These are phyloP conservation scores for Antheraea assamensis DNA, from an alignment of 2,888 invertebrate genomes.

Conservation along the genomic window DNA sequence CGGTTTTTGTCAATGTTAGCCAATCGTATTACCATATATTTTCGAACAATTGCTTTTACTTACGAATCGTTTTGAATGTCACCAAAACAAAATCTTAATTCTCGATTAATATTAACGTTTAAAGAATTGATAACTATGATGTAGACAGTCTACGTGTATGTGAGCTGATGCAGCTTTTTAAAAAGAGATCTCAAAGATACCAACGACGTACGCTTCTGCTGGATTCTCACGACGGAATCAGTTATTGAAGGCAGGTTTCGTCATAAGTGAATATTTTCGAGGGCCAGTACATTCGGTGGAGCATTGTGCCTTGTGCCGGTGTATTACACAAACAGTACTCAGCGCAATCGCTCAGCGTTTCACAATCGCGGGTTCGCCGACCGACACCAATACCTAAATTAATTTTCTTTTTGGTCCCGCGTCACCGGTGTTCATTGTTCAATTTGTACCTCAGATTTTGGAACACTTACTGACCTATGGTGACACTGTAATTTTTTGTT, in stretches of 20 bases:
- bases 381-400: slow-evolving; percentile 82
- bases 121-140: not conserved
- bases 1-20: slow-evolving; percentile 73
- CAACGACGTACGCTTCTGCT: not conserved
- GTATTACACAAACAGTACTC: slow-evolving; percentile 77
- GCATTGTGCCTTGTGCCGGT: slow-evolving; percentile 71
- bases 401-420: slow-evolving; percentile 77
- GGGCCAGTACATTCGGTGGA: slow-evolving; percentile 68
- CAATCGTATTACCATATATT: slow-evolving; percentile 37
- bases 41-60: not conserved
- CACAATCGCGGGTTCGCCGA: slow-evolving; percentile 77
- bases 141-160: not conserved
- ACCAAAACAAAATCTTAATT: not conserved
- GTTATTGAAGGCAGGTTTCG: slow-evolving; percentile 40
- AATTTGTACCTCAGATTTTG: slow-evolving; percentile 68
- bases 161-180: not conserved
- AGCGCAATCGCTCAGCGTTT: slow-evolving; percentile 77
- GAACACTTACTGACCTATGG: slow-evolving; percentile 44
- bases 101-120: not conserved
- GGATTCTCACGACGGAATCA: not conserved
- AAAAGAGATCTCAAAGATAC: not conserved
- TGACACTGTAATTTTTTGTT: not conserved
- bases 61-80: not conserved
- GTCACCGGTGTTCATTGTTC: slow-evolving; percentile 72
- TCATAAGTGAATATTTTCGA: slow-evolving; percentile 71